phyloP scores from a whole-genome alignment of 1,140 invertebrate genomes.

The Phymorhynchus buccinoides region DNA sequence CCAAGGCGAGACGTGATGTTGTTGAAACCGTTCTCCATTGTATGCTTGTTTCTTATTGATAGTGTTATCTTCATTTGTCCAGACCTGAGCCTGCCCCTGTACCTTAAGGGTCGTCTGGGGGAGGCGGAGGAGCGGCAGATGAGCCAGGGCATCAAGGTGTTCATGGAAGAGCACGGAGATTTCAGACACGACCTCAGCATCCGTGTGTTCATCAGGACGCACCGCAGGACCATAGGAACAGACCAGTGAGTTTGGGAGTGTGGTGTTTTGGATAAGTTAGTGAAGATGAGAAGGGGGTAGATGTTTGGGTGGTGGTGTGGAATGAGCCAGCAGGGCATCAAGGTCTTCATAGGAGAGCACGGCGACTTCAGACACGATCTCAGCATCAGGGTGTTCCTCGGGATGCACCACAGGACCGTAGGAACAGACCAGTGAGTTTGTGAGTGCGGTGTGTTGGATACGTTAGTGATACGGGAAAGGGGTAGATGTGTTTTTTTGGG shows the following conservation, averaged over 20 bases:
- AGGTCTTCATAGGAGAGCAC: slow-evolving; percentile 11
- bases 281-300: too few relatives aligned
- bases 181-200: neutral
- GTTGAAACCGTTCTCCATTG: too few relatives aligned
- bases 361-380: slow-evolving; percentile 7
- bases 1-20: too few relatives aligned
- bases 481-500: too few relatives aligned
- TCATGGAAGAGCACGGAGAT: slow-evolving; percentile 19
- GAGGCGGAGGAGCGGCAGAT: neutral
- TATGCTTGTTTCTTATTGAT: too few relatives aligned
- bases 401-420: neutral
- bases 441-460: too few relatives aligned
- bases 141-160: neutral
- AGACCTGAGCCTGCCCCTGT: slow-evolving; percentile 18
- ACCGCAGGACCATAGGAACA: neutral
- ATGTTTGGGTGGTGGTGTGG: too few relatives aligned
- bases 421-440: neutral
- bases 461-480: too few relatives aligned
- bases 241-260: neutral
- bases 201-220: neutral
- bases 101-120: neutral
- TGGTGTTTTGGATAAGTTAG: too few relatives aligned
- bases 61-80: neutral
- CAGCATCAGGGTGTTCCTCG: neutral
- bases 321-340: neutral